These are phyloP conservation scores for Euglossa dilemma DNA, from an alignment of 1,140 invertebrate species.

Conservation along the genomic window DNA sequence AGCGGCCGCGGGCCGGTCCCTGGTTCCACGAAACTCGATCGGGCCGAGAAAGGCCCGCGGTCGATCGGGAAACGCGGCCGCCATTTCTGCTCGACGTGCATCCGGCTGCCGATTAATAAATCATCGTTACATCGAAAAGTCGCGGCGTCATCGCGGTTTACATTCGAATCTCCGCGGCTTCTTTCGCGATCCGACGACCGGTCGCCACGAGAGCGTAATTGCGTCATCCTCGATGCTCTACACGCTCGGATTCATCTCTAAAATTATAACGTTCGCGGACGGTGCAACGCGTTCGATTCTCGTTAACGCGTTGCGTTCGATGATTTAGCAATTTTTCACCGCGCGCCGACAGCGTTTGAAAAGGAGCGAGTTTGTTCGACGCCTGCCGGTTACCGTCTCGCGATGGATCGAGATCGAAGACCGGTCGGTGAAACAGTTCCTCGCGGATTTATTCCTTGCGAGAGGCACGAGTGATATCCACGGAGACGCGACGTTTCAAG, in stretches of 20 bases:
- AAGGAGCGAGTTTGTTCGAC: slow-evolving; percentile 10
- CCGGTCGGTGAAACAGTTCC: background rate
- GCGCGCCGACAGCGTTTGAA: background rate
- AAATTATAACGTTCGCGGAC: slow-evolving; percentile 42
- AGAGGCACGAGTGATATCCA: background rate
- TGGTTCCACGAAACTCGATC: slow-evolving; percentile 16
- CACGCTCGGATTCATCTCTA: slow-evolving; percentile 21
- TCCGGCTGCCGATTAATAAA: slow-evolving; percentile 31
- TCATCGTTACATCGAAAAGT: slow-evolving; percentile 11
- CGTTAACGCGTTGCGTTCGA: slow-evolving; percentile 14
- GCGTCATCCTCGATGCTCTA: slow-evolving; percentile 3
- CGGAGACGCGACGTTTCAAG: background rate
- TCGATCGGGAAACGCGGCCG: no score
- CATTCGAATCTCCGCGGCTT: background rate
- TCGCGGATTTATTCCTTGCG: background rate
- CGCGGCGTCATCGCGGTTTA: slow-evolving; percentile 6
- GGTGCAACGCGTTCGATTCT: slow-evolving; percentile 13
- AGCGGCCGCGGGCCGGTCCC: background rate
- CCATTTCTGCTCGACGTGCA: background rate
- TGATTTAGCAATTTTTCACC: slow-evolving; percentile 24
- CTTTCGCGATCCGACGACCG: background rate
- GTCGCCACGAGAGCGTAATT: slow-evolving; percentile 12
- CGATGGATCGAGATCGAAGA: slow-evolving; percentile 2
- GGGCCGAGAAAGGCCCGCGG: no score
- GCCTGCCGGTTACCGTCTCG: background rate